Percentiles rank a stretch among this genome's conserved stretches.
These are phyloP conservation scores for Tragelaphus strepsiceros DNA, from an alignment of 2,113 vertebrate genomes.

Conservation along the genomic window DNA sequence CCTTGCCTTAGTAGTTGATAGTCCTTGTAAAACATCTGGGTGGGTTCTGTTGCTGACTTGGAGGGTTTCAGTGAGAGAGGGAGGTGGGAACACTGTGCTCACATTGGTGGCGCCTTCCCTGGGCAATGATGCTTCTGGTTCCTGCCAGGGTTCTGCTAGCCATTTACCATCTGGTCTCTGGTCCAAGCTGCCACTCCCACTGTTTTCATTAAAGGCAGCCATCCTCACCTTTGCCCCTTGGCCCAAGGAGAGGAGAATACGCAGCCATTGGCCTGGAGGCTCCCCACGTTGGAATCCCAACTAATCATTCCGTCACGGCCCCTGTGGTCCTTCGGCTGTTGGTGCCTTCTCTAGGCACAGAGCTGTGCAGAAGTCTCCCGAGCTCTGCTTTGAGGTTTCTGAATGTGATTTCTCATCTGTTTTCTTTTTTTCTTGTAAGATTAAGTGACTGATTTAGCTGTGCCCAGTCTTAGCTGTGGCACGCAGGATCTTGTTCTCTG, in stretches of 20 bases:
- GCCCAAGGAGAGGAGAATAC: background rate
- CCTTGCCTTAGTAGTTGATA: background rate
- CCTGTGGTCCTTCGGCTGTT: background rate
- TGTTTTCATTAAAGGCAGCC: background rate
- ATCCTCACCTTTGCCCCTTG: background rate
- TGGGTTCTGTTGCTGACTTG: background rate
- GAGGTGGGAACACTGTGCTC: background rate
- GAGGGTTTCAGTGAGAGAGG: background rate
- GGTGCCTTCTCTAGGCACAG: background rate
- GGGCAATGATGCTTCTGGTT: background rate
- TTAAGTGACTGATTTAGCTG: background rate
- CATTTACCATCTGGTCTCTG: background rate
- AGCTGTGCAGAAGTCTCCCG: background rate
- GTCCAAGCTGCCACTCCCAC: background rate
- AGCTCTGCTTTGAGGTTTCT: background rate
- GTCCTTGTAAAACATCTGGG: background rate
- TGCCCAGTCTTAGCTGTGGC: background rate
- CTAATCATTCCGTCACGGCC: fast-evolving
- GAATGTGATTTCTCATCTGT: background rate
- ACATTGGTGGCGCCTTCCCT: background rate
- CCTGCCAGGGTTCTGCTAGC: background rate
- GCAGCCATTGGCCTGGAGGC: background rate
- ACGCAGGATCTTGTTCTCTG: background rate
- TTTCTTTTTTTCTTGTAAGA: background rate
- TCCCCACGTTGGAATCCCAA: background rate